Evolutionary conservation across 2,797 vertebrate genomes (phyloP), one percentile per base, ranked within the genome.

Genomic region (Silurus lanzhouensis): DNA sequence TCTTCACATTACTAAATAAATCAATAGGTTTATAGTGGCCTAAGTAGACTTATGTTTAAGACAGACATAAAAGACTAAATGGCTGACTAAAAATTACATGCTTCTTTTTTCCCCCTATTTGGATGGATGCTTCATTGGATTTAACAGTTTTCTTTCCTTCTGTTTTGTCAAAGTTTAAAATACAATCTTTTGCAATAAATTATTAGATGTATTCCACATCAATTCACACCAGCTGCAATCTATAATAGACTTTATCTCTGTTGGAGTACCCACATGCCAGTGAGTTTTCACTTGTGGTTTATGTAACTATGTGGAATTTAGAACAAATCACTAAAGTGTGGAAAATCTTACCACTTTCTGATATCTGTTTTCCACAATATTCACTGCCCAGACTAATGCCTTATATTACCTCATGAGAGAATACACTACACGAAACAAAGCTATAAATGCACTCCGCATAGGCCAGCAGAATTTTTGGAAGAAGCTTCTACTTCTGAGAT

Each of bases 311-410:
- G 84, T 86, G 75, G 72, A 88, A 55, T 66, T 68, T 64, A 79
- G 82, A 81, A 80, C 71, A 88, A 81, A 87, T 74, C 55, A 87
- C 68, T 83, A 14, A 84, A 86, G 81, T 86, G 71, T 81, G 87
- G 88, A 90, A 90, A 89, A 85, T 88, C 74, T 85, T 83, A 88
- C 77, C 87, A 86, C 48, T 84, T 85, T 87, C 55, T 77, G 76
- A 86, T 90, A 89, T 89, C 84, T 87, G 63, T 87, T 89, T 90
- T 90, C 90, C 88, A 87, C 72, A 82, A 86, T 25, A 76, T 79
- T 83, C 60, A 84, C 84, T 83, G 87, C 86, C 88, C 87, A 86
- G 72, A 82, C 67, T 75, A 88, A 89, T 88, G 83, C 84, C 82
- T 85, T 84, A 67, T 81, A 88, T 88, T 88, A 88, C 83, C 74